Evolutionary conservation across 2,888 invertebrate genomes (phyloP), one percentile per base, ranked within the genome.

Genomic region (Pachydiplax longipennis): DNA sequence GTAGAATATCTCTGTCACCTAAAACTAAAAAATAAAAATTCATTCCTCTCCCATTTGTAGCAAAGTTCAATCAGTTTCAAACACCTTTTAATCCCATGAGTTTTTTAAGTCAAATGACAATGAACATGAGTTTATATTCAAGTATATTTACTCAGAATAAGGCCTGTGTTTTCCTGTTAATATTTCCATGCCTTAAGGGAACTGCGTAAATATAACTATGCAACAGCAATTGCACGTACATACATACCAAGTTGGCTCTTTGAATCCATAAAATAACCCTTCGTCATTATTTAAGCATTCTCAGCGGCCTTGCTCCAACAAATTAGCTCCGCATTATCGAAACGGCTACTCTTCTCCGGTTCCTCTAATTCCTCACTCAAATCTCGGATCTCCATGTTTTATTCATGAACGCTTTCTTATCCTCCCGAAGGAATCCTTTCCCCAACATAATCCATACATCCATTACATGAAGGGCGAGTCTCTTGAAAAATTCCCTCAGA

Each of bases 401-500:
- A 65, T 22, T 22, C 65, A 65, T 65, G 65, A 10, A 65, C 10
- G 22, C 25, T 83, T 58, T 13, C 83, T 22, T 35, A 58, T 10
- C 18, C 15, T 31, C 6, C 58, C 15, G 53, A 25, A 15, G 6
- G 48, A 31, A 25, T 83, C 22, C 58, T 31, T n/a, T n/a, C n/a
- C n/a, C n/a, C 5, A 13, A 25, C 58, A 13, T 53, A 2, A 15
- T 15, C 18, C 83, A 18, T 53, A 6, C 31, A 15, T 15, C n/a
- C 44, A 82, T 15, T 53, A 53, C 44, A 18, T 18, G 8, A 31
- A 8, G 25, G 6, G n/a, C 22, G 83, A 83, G 53, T 35, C 83
- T n/a, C 37, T 83, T 83, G 25, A 35, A 83, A 58, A 83, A 83
- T 83, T 83, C 83, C 53, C 58, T 22, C 58, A 15, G n/a, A 83